These are phyloP conservation scores for Alviniconcha marisindica DNA, from an alignment of 1,140 invertebrate genomes.

Conservation along the genomic window DNA sequence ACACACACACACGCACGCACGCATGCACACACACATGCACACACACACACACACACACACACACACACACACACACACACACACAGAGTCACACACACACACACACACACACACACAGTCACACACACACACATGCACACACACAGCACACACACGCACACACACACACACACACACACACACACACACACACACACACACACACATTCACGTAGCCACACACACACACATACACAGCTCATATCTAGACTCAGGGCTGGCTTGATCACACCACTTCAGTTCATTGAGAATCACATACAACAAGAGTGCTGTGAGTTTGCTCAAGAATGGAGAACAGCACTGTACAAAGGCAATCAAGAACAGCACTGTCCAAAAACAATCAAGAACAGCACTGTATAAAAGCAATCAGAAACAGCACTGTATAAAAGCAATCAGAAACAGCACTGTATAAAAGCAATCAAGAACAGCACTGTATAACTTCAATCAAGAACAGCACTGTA, in stretches of 20 bases:
- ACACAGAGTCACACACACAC: background rate
- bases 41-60: background rate
- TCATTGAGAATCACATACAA: background rate
- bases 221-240: conserved; percentile 12
- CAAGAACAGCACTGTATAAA: background rate
- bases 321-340: background rate
- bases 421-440: too few species aligned
- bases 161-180: conserved; percentile 3
- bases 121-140: background rate
- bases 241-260: too few species aligned
- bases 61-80: conserved; percentile 6
- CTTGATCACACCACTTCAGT: background rate
- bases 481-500: too few species aligned
- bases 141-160: background rate
- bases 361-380: too few species aligned
- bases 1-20: conserved; percentile 21
- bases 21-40: background rate
- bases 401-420: too few species aligned
- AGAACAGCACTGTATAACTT: too few species aligned
- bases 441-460: too few species aligned
- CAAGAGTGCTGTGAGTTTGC: background rate
- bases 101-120: background rate
- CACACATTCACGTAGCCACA: conserved; percentile 1
- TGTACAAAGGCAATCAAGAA: too few species aligned
- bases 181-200: conserved; percentile 7